These are phyloP conservation scores for Hestina assimilis DNA, from an alignment of 1,140 invertebrate genomes.

Conservation along the genomic window DNA sequence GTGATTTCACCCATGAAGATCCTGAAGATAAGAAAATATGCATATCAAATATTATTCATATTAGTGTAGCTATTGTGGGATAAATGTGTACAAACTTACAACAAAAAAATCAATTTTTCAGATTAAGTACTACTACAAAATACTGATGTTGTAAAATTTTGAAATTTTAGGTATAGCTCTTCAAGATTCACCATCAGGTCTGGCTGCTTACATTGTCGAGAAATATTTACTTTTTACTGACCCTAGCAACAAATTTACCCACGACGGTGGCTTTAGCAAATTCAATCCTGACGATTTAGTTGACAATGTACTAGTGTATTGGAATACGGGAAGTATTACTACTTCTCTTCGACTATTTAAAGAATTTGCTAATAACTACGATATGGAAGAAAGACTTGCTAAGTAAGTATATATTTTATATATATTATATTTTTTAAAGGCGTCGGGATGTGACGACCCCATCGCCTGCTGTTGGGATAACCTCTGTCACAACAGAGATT, in stretches of 20 bases:
- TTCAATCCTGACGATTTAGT: slow-evolving; percentile 82
- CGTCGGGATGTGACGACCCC: too few relatives aligned
- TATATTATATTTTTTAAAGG: not conserved
- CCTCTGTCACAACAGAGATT: too few relatives aligned
- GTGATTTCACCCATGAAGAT: too few relatives aligned
- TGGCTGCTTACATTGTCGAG: slow-evolving; percentile 87
- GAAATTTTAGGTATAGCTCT: slow-evolving; percentile 77
- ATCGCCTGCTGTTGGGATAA: too few relatives aligned
- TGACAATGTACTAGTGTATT: slow-evolving; percentile 89
- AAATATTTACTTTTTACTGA: slow-evolving; percentile 86
- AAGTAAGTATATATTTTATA: slow-evolving; percentile 38
- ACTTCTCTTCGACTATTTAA: slow-evolving; percentile 83
- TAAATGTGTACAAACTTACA: too few relatives aligned
- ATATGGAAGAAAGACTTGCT: slow-evolving; percentile 47
- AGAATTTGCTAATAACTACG: slow-evolving; percentile 73
- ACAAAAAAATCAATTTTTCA: too few relatives aligned
- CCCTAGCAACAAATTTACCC: slow-evolving; percentile 39
- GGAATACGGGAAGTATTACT: slow-evolving; percentile 84
- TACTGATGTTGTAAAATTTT: not conserved
- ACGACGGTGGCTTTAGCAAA: slow-evolving; percentile 81
- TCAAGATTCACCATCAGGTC: slow-evolving; percentile 82
- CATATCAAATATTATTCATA: too few relatives aligned
- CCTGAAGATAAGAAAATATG: too few relatives aligned
- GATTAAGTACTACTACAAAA: too few relatives aligned
- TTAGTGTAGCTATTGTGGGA: too few relatives aligned